Base-by-base conservation (phyloP, 2,113 vertebrate genomes). In the Ammodytes marinus region DNA sequence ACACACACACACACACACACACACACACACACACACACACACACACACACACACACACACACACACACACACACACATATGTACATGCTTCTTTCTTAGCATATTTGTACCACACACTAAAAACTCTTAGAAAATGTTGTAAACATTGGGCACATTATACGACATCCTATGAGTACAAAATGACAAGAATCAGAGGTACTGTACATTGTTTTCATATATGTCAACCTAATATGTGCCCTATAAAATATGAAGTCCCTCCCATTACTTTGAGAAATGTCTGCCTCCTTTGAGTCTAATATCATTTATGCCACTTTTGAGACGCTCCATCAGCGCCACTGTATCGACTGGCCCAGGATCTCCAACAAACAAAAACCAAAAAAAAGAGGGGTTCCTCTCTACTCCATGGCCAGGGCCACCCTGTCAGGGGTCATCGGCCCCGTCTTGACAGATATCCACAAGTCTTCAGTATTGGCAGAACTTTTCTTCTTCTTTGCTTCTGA, bases 401-500 rank as follows among this genome's bases (percentile, higher is more conserved):
- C 88, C 85, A 88, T 77, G 8, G 86, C 86, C 57, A 94, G 75
- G 7, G 89, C 88, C 1, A 94, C 78, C 67, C 89, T 82, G 85
- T 98, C 97, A 47, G 96, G 91, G 58, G 95, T 95, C 70, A 97
- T 94, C 1, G 97, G 94, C 74, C 96, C 96, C 4, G 95, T 91
- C 90, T 98, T 97, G 27, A 97, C 96, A 0, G 98, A 97, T 85
- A 99, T 99, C 98, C 98, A 99, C 65, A 99, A 93, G 86, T 99
- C 98, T 8, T 98, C 97, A 0, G 95, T 93, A 19, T 94, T 95
- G 42, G 91, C 89, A 10, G 72, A 74, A 13, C 69, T 96, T 77
- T 95, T 97, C 81, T 96, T 97, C 80, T 96, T 97, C 70, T 95
- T 94, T 0, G 84, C 89, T 43, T 95, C 92, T 42, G 87, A 85